Conservation (phyloP, 2,888 invertebrate species). For the Drosophila nr. perissopoda region DNA sequence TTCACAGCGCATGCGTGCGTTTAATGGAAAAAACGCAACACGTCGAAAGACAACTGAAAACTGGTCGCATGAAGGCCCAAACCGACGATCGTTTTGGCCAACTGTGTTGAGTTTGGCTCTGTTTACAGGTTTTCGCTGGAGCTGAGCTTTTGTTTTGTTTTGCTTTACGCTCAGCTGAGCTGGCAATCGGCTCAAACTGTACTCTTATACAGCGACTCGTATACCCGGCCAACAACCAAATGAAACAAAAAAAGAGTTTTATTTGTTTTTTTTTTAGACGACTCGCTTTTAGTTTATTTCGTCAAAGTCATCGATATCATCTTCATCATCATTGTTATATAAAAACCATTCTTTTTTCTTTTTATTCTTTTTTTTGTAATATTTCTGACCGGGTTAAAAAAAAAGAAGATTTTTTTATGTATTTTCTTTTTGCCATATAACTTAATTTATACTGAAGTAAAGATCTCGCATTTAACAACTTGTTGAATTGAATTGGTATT, state of each 20-base stretch:
- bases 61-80: constrained; percentile 53
- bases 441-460: constrained; percentile 77
- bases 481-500: constrained; percentile 57
- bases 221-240: constrained; percentile 46
- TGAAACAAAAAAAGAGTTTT: constrained; percentile 28
- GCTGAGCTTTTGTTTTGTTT: constrained; percentile 38
- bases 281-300: constrained; percentile 71
- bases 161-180: constrained; percentile 26
- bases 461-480: constrained; percentile 71
- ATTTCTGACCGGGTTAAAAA: constrained; percentile 76
- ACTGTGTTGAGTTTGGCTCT: constrained; percentile 59
- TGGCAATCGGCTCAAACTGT: constrained; percentile 30
- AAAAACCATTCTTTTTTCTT: constrained; percentile 60
- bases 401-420: constrained; percentile 36
- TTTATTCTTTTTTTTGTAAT: constrained; percentile 38
- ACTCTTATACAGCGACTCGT: not conserved
- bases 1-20: constrained; percentile 59
- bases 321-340: constrained; percentile 62
- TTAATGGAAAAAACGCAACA: constrained; percentile 22
- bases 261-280: constrained; percentile 66
- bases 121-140: constrained; percentile 14
- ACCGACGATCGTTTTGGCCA: constrained; percentile 23
- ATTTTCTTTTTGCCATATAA: constrained; percentile 63
- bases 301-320: constrained; percentile 66
- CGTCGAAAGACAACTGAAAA: constrained; percentile 60